Conservation (phyloP, 2,113 vertebrate genomes). For the Poecile atricapillus region DNA sequence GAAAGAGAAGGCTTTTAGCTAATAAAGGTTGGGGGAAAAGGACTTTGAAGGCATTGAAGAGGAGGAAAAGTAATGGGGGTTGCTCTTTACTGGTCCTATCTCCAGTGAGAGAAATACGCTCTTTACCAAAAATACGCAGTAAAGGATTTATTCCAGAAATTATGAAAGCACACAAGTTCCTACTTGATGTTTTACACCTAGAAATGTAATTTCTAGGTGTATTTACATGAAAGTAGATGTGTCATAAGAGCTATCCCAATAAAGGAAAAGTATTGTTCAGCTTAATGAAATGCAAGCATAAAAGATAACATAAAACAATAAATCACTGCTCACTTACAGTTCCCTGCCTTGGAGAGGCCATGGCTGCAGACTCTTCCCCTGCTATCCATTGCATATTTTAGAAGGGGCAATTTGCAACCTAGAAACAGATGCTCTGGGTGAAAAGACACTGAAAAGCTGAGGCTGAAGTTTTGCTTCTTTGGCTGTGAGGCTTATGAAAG, state of each 20-base stretch:
- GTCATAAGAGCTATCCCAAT: background rate
- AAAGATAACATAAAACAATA: background rate
- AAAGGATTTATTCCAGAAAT: background rate
- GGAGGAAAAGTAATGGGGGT: background rate
- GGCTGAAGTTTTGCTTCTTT: background rate
- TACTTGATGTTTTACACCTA: background rate
- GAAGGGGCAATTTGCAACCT: background rate
- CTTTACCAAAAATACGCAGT: background rate
- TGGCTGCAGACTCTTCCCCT: background rate
- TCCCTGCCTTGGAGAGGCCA: background rate
- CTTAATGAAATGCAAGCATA: background rate
- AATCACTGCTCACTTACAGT: background rate
- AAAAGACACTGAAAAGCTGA: background rate
- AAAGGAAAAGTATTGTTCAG: background rate
- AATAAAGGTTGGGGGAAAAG: background rate
- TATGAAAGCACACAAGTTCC: background rate
- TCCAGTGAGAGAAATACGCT: background rate
- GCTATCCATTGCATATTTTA: background rate
- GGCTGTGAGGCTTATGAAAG: background rate
- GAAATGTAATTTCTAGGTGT: background rate
- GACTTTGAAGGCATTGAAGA: background rate
- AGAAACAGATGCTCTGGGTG: background rate
- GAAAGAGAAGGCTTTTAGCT: background rate
- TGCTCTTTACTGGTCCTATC: background rate
- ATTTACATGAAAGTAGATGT: background rate